Conservation (phyloP, 1,140 invertebrate genomes). For the Frieseomelitta varia region DNA sequence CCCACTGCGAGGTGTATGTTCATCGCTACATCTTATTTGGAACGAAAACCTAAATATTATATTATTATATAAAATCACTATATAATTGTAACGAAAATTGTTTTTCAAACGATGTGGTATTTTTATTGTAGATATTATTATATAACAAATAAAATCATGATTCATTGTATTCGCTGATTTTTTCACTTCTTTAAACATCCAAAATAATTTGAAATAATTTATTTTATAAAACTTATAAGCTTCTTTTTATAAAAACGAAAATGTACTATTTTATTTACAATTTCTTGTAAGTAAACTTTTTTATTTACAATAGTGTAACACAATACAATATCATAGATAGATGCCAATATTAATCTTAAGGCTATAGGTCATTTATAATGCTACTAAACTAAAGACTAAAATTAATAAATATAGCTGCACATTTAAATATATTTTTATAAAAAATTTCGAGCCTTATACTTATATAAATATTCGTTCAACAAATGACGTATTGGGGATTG, state of each 20-base stretch:
- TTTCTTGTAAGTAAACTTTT: too few relatives aligned
- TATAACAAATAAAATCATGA: conserved; percentile 82
- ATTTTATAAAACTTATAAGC: too few relatives aligned
- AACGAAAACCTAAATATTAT: conserved; percentile 80
- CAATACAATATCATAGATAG: background rate
- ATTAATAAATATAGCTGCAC: conserved; percentile 22
- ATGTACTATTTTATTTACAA: background rate
- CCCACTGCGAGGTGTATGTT: conserved; percentile 79
- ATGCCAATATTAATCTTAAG: background rate
- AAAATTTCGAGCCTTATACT: too few relatives aligned
- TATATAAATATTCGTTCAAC: conserved; percentile 9
- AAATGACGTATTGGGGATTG: conserved; percentile 5
- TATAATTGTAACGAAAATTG: conserved; percentile 82
- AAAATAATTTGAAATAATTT: background rate
- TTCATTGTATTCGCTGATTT: conserved; percentile 73
- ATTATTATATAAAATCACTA: conserved; percentile 81
- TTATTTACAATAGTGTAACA: too few relatives aligned
- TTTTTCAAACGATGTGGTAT: conserved; percentile 82
- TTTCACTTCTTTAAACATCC: background rate
- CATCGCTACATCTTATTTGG: conserved; percentile 80
- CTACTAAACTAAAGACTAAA: background rate
- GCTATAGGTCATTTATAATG: background rate
- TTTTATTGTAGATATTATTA: conserved; percentile 83
- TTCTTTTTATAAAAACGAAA: too few relatives aligned
- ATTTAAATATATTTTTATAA: background rate